Evolutionary conservation across 2,113 vertebrate species (phyloP).

Genomic region (Pollimyrus isidori): DNA sequence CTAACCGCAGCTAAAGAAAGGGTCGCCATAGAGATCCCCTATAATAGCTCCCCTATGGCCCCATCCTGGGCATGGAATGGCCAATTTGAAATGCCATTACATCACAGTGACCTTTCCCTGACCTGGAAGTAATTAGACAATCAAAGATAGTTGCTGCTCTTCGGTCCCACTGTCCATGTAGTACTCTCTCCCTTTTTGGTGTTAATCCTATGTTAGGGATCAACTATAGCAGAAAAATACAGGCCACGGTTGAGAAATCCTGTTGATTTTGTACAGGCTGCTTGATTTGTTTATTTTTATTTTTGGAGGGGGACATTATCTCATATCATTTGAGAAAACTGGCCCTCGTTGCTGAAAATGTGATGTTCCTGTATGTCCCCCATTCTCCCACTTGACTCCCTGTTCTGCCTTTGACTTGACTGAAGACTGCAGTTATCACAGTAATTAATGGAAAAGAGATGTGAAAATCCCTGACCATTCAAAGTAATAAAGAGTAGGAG

Average conservation of each 20-base stretch:
- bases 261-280: background rate
- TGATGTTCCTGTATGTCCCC: background rate
- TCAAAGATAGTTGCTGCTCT: conserved; percentile 35
- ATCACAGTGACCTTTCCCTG: conserved; percentile 48
- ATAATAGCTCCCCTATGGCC: conserved; percentile 37
- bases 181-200: background rate
- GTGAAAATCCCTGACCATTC: background rate
- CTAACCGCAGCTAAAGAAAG: background rate
- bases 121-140: conserved; percentile 52
- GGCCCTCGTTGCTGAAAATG: background rate
- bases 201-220: background rate
- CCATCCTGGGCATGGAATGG: conserved; percentile 36
- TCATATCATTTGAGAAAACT: background rate
- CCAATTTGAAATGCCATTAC: conserved; percentile 55
- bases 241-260: background rate
- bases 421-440: background rate
- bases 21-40: background rate
- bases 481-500: conserved; percentile 14
- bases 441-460: conserved; percentile 15
- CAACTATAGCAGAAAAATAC: background rate
- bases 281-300: background rate
- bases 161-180: conserved; percentile 26
- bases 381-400: background rate
- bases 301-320: background rate
- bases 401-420: background rate